A percentile compares a stretch with the other conserved stretches of the same genome.
Conservation (phyloP, 2,113 vertebrate genomes). For the Copsychus sechellarum region DNA sequence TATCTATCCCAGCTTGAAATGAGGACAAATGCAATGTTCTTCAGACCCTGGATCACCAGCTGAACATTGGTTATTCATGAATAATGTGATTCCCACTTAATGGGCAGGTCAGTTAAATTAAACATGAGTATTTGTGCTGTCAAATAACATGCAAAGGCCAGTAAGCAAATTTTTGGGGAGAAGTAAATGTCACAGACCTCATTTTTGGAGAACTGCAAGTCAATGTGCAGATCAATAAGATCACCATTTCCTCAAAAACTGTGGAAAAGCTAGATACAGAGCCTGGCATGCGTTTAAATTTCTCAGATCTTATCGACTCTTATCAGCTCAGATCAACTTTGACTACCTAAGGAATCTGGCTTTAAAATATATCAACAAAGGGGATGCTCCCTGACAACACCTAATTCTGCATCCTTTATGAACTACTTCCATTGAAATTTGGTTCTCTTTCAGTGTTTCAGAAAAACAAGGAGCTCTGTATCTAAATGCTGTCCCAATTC, state of each 20-base stretch:
- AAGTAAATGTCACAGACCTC: slow-evolving; percentile 28
- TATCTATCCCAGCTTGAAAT: not conserved
- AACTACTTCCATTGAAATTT: not conserved
- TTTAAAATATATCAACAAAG: not conserved
- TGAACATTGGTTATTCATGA: not conserved
- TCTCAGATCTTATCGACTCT: not conserved
- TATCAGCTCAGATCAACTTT: not conserved
- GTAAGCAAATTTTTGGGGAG: not conserved
- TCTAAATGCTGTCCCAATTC: not conserved
- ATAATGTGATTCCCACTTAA: slow-evolving; percentile 30
- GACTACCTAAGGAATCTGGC: not conserved
- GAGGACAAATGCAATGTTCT: not conserved
- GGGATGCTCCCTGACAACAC: not conserved
- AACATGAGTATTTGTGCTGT: slow-evolving; percentile 54
- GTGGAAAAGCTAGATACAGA: not conserved
- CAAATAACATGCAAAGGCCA: slow-evolving; percentile 38
- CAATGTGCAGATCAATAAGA: slow-evolving; percentile 28
- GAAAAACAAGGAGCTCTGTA: not conserved
- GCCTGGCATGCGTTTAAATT: not conserved
- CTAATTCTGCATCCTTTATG: not conserved
- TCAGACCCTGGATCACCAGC: not conserved
- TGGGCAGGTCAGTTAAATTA: not conserved
- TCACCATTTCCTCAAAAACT: not conserved
- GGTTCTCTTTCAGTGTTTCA: not conserved
- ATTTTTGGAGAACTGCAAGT: not conserved